A percentile compares a stretch with the other conserved stretches of the same genome.
phyloP scores from a whole-genome alignment of 1,140 invertebrate species.

The Plutomurus gul region DNA sequence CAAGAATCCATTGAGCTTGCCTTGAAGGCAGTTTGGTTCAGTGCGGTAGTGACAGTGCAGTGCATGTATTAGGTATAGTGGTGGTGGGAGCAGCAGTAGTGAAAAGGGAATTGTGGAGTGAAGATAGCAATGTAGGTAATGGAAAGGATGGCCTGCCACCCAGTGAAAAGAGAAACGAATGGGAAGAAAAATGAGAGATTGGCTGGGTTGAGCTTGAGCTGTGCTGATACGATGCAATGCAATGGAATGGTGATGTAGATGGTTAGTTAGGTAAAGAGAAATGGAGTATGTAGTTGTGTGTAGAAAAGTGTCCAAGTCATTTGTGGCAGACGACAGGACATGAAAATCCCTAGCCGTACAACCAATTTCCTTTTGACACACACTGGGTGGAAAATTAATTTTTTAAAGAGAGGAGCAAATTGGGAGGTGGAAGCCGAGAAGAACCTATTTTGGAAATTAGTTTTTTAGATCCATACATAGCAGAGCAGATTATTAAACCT shows the following conservation, averaged over 20 bases:
- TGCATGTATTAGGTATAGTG: neutral
- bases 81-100: no score
- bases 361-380: constrained; percentile 51
- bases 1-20: constrained; percentile 13
- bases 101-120: no score
- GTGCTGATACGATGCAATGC: neutral
- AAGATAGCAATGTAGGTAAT: no score
- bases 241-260: neutral
- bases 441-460: constrained; percentile 46
- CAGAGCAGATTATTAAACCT: constrained; percentile 47
- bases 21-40: neutral
- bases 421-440: constrained; percentile 37
- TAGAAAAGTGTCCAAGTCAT: constrained; percentile 25
- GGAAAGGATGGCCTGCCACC: no score
- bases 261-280: neutral
- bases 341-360: constrained; percentile 48
- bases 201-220: no score
- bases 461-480: constrained; percentile 48
- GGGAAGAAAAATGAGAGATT: no score
- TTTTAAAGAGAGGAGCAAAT: constrained; percentile 45
- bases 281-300: neutral
- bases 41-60: neutral
- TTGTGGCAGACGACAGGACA: constrained; percentile 26
- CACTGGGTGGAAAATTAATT: constrained; percentile 51
- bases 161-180: no score